Conservation (phyloP, 35 echinoderm and acorn worm genomes). For the Nesometra sesokonis region DNA sequence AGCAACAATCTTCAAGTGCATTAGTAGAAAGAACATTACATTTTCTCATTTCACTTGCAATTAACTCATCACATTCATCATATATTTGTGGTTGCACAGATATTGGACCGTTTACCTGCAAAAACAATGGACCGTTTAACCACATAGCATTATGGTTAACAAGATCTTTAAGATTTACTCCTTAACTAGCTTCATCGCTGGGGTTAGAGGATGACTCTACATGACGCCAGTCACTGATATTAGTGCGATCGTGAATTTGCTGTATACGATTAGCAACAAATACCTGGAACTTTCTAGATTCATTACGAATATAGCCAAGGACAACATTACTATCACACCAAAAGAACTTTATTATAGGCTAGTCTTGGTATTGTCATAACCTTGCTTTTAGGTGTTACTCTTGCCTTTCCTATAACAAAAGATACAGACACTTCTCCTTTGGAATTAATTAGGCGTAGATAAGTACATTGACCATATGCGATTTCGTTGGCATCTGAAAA, state of each 20-base stretch:
- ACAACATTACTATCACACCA: not conserved
- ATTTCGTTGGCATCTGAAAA: not conserved
- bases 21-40: too few relatives aligned
- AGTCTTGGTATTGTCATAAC: not conserved
- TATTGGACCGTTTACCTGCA: not conserved
- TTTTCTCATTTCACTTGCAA: too few relatives aligned
- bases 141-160: not conserved
- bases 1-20: too few relatives aligned
- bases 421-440: not conserved
- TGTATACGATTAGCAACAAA: not conserved
- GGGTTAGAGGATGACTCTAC: not conserved
- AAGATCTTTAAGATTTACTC: not conserved
- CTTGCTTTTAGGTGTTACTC: not conserved
- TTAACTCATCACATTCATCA: too few relatives aligned
- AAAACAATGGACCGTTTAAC: not conserved
- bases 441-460: not conserved
- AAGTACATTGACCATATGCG: not conserved
- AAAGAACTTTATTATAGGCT: not conserved
- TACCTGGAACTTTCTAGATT: not conserved
- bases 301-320: not conserved
- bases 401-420: slow-evolving; percentile 1
- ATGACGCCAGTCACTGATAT: not conserved
- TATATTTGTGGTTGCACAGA: too few relatives aligned
- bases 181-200: not conserved
- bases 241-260: not conserved